Evolutionary conservation across 92 coral and sea anemone species (phyloP).

Genomic region (Desmophyllum pertusum): DNA sequence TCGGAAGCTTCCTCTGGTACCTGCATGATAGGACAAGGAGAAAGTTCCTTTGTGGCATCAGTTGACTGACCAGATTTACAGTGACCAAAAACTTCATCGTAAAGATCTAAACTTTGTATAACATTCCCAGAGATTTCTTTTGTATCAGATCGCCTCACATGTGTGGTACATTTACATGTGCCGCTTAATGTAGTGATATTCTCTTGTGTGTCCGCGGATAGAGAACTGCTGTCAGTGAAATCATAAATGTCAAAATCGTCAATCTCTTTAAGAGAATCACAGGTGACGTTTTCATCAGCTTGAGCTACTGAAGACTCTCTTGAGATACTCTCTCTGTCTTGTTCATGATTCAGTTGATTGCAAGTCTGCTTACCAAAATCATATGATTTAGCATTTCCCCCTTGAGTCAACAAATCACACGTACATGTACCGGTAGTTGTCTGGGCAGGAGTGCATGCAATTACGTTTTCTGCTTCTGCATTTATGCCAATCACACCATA

Average conservation of each 20-base stretch:
- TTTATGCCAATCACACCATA: not conserved
- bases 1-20: not conserved
- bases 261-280: not conserved
- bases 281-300: not conserved
- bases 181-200: not conserved
- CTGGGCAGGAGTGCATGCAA: not conserved
- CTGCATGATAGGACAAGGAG: not conserved
- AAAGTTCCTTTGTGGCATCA: not conserved
- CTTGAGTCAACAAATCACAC: not conserved
- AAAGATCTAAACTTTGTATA: slow-evolving; percentile 9
- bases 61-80: not conserved
- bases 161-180: not conserved
- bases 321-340: not conserved
- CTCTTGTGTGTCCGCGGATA: not conserved
- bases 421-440: not conserved
- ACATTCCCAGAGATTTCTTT: no score
- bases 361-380: not conserved
- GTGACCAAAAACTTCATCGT: slow-evolving; percentile 25
- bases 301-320: not conserved
- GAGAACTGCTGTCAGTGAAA: slow-evolving; percentile 1
- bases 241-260: slow-evolving; percentile 34
- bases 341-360: not conserved
- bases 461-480: not conserved
- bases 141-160: not conserved
- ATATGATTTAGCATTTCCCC: not conserved